Evolutionary conservation across 2,888 invertebrate species (phyloP).

Genomic region (Drosophila gaucha): DNA sequence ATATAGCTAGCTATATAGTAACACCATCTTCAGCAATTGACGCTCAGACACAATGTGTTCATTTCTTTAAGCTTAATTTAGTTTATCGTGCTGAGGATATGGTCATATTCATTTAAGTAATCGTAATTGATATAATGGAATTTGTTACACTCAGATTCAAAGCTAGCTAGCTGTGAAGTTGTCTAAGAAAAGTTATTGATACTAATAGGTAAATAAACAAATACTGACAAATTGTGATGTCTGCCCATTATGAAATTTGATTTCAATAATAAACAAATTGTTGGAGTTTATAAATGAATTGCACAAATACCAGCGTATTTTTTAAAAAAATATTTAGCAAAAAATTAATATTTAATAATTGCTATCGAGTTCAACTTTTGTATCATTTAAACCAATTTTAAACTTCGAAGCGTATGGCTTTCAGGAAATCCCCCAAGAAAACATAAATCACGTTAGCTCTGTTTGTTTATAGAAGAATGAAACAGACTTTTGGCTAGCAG

Average conservation of each 20-base stretch:
- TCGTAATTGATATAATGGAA: conserved; percentile 2
- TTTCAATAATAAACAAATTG: neutral
- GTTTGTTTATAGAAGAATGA: conserved; percentile 31
- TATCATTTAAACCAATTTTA: too few relatives aligned
- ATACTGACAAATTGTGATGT: neutral
- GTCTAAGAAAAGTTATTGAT: neutral
- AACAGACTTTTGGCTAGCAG: conserved; percentile 10
- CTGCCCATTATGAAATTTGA: neutral
- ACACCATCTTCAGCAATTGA: conserved; percentile 9
- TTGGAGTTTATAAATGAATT: neutral
- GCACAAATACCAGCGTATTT: too few relatives aligned
- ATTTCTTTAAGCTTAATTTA: conserved; percentile 5
- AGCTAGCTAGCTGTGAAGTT: neutral
- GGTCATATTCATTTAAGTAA: neutral
- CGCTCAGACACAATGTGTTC: conserved; percentile 4
- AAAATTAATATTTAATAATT: too few relatives aligned
- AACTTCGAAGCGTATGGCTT: conserved; percentile 6
- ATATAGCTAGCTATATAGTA: neutral
- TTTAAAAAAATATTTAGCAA: too few relatives aligned
- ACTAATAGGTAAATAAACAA: conserved; percentile 18
- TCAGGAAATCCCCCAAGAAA: conserved; percentile 14
- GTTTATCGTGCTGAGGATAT: neutral
- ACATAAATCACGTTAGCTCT: conserved; percentile 30
- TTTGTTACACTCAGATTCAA: neutral
- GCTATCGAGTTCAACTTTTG: too few relatives aligned